Percentiles rank a stretch among this genome's conserved stretches.
phyloP scores from a whole-genome alignment of 1,140 invertebrate species.

The Drosophila micromelanica region DNA sequence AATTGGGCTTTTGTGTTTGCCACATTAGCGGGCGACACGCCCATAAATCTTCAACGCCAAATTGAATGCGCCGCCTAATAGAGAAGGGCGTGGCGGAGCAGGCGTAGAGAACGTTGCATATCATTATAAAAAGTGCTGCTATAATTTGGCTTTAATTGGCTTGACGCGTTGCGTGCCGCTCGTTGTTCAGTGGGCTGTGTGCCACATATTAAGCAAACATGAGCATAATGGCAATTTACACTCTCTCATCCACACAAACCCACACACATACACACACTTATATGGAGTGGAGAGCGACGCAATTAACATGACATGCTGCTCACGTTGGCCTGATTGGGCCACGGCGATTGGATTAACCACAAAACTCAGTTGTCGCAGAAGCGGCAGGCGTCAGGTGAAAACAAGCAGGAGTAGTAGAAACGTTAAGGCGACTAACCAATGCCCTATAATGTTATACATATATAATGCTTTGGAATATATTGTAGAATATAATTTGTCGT shows the following conservation, averaged over 20 bases:
- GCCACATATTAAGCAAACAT: slow-evolving; percentile 78
- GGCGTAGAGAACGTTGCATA: slow-evolving; percentile 56
- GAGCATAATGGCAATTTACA: slow-evolving; percentile 76
- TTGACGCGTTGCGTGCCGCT: slow-evolving; percentile 70
- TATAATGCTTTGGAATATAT: no score
- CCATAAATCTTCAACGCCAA: slow-evolving; percentile 69
- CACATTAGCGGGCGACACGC: slow-evolving; percentile 51
- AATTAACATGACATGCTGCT: slow-evolving; percentile 80
- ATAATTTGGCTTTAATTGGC: slow-evolving; percentile 79
- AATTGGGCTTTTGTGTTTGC: slow-evolving; percentile 38
- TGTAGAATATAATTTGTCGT: no score
- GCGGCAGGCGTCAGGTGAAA: slow-evolving; percentile 49
- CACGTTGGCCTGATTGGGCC: slow-evolving; percentile 73
- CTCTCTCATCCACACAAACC: slow-evolving; percentile 31
- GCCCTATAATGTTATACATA: no score
- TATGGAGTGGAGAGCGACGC: slow-evolving; percentile 30
- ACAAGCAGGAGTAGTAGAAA: slow-evolving; percentile 3
- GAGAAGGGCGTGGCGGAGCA: slow-evolving; percentile 1
- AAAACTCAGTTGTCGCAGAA: slow-evolving; percentile 43
- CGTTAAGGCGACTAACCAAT: neutral
- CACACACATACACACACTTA: slow-evolving; percentile 8
- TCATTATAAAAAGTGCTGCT: slow-evolving; percentile 73
- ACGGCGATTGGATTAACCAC: slow-evolving; percentile 72
- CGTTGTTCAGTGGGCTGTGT: slow-evolving; percentile 45
- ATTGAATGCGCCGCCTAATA: slow-evolving; percentile 60